Percentiles rank a stretch among this genome's conserved stretches.
These are phyloP conservation scores for Chelonoidis abingdonii DNA, from an alignment of 2,113 vertebrate genomes.

Conservation along the genomic window DNA sequence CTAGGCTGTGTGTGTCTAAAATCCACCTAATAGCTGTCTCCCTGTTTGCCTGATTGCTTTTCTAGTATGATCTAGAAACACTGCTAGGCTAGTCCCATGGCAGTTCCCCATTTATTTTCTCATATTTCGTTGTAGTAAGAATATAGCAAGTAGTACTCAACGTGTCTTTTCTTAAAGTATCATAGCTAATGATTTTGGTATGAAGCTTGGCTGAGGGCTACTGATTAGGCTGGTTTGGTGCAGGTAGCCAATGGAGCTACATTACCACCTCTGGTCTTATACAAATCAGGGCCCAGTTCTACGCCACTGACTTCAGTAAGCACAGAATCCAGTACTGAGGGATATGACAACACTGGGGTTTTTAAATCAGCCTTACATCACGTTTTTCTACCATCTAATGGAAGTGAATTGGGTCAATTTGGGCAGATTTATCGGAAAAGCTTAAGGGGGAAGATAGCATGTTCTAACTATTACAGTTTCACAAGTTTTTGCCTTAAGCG, in stretches of 20 bases:
- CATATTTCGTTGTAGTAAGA: background rate
- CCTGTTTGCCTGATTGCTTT: background rate
- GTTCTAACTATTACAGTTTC: background rate
- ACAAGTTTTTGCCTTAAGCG: background rate
- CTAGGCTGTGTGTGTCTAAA: too few relatives aligned
- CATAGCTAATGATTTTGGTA: background rate
- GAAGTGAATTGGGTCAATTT: background rate
- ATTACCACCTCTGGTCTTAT: background rate
- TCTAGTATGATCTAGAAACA: background rate
- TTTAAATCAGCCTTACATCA: background rate
- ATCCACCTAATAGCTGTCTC: background rate
- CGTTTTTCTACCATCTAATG: background rate
- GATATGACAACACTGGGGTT: background rate
- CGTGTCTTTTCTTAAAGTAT: background rate
- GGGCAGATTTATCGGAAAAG: background rate
- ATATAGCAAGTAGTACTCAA: background rate
- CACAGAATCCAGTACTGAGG: background rate
- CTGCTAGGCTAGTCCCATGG: background rate
- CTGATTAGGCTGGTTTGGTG: background rate
- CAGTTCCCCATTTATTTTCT: background rate
- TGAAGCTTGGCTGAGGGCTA: background rate
- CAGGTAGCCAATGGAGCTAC: background rate
- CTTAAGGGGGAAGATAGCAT: background rate
- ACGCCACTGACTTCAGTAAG: background rate
- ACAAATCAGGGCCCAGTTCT: background rate